Base-by-base conservation (phyloP, 1,140 invertebrate species). In the Platorchestia sp. region DNA sequence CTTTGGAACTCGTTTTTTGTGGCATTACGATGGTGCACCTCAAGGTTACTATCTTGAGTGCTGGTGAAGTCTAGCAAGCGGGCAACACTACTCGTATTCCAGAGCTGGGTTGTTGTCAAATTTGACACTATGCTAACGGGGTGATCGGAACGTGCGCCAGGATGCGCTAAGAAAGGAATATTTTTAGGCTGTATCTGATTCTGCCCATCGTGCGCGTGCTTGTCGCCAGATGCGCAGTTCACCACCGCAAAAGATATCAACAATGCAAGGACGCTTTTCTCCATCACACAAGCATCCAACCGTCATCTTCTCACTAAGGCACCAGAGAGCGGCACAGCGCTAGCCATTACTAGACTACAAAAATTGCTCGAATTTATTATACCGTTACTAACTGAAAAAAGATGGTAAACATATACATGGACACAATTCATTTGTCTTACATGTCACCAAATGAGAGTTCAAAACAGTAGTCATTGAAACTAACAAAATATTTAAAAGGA, bases 241-340 rank as follows among this genome's bases (percentile, higher is more conserved):
- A 75, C 3, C 59, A 75, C 59, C 59, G 59, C 59, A 27, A 75
- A 36, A 36, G 1, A 75, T 36, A 75, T 75, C 10, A 75, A 36
- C 59, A 75, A 75, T 75, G 59, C 59, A 75, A 75, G 59, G 59
- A 75, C 59, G 59, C 59, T 75, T 75, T 75, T 75, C 59, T 75
- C 59, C 59, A 75, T 75, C 59, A 75, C 59, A 22, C 14, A 1
- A 75, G 59, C 59, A 10, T 3, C 14, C 59, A 75, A 75, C 59
- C 27, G 59, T 75, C 59, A 75, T 75, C 59, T 75, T 75, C 59
- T 75, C 14, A 75, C 59, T 75, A 19, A 27, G 1, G 59, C 3
- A 36, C 59, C 14, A 36, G 1, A 36, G 27, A 3, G 27, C 59
- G 14, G 59, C 59, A 10, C 59, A 75, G 59, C 59, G 36, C 59